Percentiles rank a stretch among this genome's conserved stretches.
Evolutionary conservation across 2,113 vertebrate genomes (phyloP).

Genomic region (Eretmochelys imbricata): DNA sequence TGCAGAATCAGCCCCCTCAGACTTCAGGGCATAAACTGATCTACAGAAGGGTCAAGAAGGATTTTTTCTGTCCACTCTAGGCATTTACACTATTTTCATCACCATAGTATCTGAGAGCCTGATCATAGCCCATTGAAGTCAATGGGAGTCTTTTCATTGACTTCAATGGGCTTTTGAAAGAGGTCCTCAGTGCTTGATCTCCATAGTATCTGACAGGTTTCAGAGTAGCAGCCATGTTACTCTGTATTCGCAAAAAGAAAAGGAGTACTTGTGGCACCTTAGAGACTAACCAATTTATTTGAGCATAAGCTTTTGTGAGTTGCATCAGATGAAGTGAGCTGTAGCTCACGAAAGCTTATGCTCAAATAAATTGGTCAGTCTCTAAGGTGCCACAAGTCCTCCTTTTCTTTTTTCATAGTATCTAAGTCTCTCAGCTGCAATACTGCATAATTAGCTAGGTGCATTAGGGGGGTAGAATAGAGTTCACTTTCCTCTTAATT

Average conservation of each 20-base stretch:
- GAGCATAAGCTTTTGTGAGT: no score
- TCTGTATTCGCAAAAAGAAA: no score
- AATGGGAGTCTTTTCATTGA: background rate
- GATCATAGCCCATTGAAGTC: background rate
- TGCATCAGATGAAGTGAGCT: no score
- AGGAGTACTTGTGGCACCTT: no score
- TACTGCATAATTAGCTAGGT: background rate
- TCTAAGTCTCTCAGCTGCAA: background rate
- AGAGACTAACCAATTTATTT: no score
- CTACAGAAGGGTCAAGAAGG: background rate
- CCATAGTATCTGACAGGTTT: background rate
- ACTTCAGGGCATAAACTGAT: background rate
- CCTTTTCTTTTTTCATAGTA: background rate
- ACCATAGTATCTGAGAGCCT: background rate
- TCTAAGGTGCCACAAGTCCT: no score
- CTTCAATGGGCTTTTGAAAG: background rate
- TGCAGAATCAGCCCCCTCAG: background rate
- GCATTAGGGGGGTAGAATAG: background rate
- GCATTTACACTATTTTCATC: background rate
- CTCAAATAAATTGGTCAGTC: no score
- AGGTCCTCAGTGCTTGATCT: background rate
- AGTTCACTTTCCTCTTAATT: slow-evolving; percentile 17
- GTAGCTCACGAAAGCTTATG: no score
- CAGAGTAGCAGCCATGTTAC: no score
- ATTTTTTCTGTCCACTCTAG: background rate